Base-by-base conservation (phyloP, 2,797 vertebrate genomes). In the Lepilemur ruficaudatus region DNA sequence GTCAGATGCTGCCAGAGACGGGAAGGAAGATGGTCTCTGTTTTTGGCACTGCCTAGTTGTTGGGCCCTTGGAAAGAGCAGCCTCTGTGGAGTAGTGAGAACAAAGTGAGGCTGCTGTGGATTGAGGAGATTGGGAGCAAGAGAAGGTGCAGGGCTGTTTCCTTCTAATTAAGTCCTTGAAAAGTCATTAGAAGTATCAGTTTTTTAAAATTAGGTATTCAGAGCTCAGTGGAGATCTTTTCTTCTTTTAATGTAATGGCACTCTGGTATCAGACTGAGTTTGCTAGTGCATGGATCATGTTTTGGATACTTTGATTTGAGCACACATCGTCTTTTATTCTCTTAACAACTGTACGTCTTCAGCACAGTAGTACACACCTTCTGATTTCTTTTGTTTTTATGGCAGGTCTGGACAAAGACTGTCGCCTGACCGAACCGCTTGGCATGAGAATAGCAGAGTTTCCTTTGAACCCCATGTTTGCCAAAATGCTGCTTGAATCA, bases 401-500 rank as follows among this genome's bases (percentile, higher is more conserved):
- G 97, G 93, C 98, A 99, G 99, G 99, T 97, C 97, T 99, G 98
- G 99, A 99, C 98, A 99, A 99, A 98, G 99, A 99, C 50, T 99
- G 99, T 82, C 99, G 98, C 52, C 98, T 99, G 81, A 99, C 99
- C 4, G 99, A 99, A 96, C 99, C 99, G 1, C 99, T 99, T 89
- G 99, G 99, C 8, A 98, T 99, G 91, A 99, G 99, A 89, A 99
- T 99, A 99, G 99, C 99, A 1, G 99, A 99, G 98, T 99, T 99
- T 95, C 99, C 99, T 84, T 99, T 99, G 98, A 99, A 99, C 97
- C 99, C 99, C 25, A 99, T 99, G 99, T 99, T 99, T 98, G 99
- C 99, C 80, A 99, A 99, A 98, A 99, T 99, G 99, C 99, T 99
- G 75, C 99, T 99, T 13, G 99, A 99, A 97, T 99, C 99, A 3